Conservation (phyloP, 2,797 vertebrate genomes). For the Leucoraja ocellata region DNA sequence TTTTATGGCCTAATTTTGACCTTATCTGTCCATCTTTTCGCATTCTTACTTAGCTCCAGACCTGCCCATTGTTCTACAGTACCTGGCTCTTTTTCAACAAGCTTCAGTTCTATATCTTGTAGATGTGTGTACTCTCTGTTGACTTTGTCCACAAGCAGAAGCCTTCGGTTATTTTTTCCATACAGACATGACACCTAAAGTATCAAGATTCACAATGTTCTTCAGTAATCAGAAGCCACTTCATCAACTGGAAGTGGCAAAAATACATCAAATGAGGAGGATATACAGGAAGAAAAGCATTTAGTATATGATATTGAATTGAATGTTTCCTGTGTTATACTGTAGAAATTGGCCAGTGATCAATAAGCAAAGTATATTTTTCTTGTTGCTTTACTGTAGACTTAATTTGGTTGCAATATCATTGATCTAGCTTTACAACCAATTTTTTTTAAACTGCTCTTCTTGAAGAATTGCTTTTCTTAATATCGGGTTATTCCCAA, state of each 20-base stretch:
- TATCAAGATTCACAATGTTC: too few relatives aligned
- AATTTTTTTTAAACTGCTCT: too few relatives aligned
- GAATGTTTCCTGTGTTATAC: not conserved
- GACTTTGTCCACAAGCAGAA: not conserved
- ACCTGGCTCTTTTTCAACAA: not conserved
- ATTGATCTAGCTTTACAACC: not conserved
- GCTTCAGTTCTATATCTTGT: not conserved
- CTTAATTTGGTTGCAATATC: not conserved
- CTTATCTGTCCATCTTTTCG: too few relatives aligned
- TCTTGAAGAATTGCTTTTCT: not conserved
- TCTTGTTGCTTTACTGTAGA: not conserved
- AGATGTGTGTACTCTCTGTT: not conserved
- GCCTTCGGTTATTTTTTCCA: too few relatives aligned
- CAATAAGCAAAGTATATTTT: not conserved
- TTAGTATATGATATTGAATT: too few relatives aligned
- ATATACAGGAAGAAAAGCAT: too few relatives aligned
- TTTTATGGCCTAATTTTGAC: not conserved
- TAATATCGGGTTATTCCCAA: not conserved
- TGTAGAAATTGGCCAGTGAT: not conserved
- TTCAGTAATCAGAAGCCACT: too few relatives aligned
- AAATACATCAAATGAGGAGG: too few relatives aligned
- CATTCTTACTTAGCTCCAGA: not conserved
- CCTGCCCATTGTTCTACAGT: not conserved
- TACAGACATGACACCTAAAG: too few relatives aligned
- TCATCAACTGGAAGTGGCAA: too few relatives aligned